phyloP scores from a whole-genome alignment of 92 coral and sea anemone species.

The Epizoanthus rinbou region DNA sequence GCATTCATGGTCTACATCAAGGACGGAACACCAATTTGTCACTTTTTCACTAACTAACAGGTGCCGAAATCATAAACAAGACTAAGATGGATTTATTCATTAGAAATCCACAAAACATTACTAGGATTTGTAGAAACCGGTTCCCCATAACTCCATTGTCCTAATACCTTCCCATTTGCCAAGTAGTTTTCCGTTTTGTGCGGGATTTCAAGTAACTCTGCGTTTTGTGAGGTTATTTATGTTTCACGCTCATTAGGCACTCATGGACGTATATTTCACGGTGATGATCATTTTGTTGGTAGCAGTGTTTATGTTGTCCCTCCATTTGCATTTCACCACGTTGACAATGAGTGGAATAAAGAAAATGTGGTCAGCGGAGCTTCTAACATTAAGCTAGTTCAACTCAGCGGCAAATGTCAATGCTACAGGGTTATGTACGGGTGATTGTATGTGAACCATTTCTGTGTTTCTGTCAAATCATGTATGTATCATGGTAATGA shows the following conservation, averaged over 20 bases:
- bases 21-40: slow-evolving; percentile 33
- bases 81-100: background rate
- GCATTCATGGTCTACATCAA: slow-evolving; percentile 33
- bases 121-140: background rate
- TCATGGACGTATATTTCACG: slow-evolving; percentile 39
- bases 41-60: slow-evolving; percentile 22
- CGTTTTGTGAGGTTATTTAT: background rate
- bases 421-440: no score
- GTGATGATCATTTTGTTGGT: slow-evolving; percentile 34
- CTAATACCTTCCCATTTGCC: background rate
- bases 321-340: slow-evolving; percentile 31
- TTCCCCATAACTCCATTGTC: background rate
- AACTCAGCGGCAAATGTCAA: no score
- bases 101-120: no score
- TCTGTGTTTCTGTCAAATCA: no score
- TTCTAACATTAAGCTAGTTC: background rate
- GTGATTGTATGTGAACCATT: no score
- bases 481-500: no score
- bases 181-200: background rate
- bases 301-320: background rate
- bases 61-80: background rate
- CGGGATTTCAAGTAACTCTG: background rate
- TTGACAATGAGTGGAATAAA: background rate
- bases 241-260: slow-evolving; percentile 10
- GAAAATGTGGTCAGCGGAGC: slow-evolving; percentile 18